Percentiles rank a stretch among this genome's conserved stretches.
Evolutionary conservation across 2,797 vertebrate species (phyloP).

Genomic region (Carapus acus): DNA sequence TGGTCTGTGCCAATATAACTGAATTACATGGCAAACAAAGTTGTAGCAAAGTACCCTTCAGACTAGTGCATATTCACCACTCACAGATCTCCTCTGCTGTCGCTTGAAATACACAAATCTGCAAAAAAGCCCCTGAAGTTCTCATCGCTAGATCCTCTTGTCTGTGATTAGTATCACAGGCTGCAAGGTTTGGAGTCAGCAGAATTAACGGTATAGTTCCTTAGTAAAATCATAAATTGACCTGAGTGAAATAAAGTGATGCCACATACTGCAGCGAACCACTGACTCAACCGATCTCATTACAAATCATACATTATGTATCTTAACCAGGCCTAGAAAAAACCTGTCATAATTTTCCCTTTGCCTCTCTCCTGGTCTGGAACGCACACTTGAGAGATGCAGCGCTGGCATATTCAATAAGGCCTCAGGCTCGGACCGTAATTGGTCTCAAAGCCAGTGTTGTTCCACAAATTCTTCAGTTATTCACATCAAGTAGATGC

Average conservation of each 20-base stretch:
- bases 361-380: slow-evolving; percentile 17
- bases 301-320: slow-evolving; percentile 46
- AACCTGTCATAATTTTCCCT: slow-evolving; percentile 3
- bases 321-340: slow-evolving; percentile 3
- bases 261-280: slow-evolving; percentile 11
- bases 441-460: slow-evolving; percentile 50
- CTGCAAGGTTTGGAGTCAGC: slow-evolving; percentile 11
- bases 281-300: slow-evolving; percentile 36
- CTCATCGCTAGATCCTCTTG: slow-evolving; percentile 24
- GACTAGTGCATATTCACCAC: no score
- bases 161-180: slow-evolving; percentile 38
- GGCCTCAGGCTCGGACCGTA: slow-evolving; percentile 38
- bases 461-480: slow-evolving; percentile 32
- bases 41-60: no score
- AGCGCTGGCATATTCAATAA: slow-evolving; percentile 25
- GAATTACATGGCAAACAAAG: no score
- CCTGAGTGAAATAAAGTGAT: slow-evolving; percentile 8
- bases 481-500: slow-evolving; percentile 41
- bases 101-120: slow-evolving; percentile 9
- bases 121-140: slow-evolving; percentile 5
- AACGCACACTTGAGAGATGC: slow-evolving; percentile 21
- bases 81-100: no score
- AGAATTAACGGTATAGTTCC: slow-evolving; percentile 37
- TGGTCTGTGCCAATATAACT: no score
- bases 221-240: slow-evolving; percentile 30